Base-by-base conservation (phyloP, 2,797 vertebrate species). In the Oreortyx pictus region DNA sequence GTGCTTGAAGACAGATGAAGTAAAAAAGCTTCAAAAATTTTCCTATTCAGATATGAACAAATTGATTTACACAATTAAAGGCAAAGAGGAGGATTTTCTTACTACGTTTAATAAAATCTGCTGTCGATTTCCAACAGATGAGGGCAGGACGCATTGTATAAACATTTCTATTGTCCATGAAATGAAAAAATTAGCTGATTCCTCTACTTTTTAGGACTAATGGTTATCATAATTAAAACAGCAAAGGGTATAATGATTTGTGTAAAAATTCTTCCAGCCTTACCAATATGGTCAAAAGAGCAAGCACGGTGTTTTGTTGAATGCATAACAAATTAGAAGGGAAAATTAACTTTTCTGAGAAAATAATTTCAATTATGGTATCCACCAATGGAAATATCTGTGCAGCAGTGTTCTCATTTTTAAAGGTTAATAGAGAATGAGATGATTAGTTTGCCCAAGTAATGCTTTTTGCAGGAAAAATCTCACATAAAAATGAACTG, bases 301-400 rank as follows among this genome's bases (percentile, higher is more conserved):
- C 46, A 27, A 85, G 50, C 0, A 25, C 9, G 7, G 10, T 27
- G 11, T 24, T 81, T 61, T 1, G 25, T 50, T 50, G 25, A 8
- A 17, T 35, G 18, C 7, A 15, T 31, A 41, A 33, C 4, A 4
- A 3, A 1, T 75, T 46, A 39, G 39, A 91, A 61, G 20, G 77
- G 17, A 78, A 50, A 2, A 6, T 0, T 1, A 41, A 39, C 2
- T 87, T 93, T 68, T 80, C 54, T 61, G 35, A 70, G 46, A 14
- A 7, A 74, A 23, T 0, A 0, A 4, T 49, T 77, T 27, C 11
- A 7, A 12, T 33, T 66, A 33, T 6, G 12, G 4, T 27, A 31
- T 49, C 67, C 35, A 43, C 14, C 7, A 29, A 47, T 7, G 25
- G 8, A 31, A 49, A 37, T 41, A 57, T 8, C 4, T 9, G 5